These are phyloP conservation scores for Glandiceps talaboti DNA, from an alignment of 53 echinoderm and acorn worm genomes.

Conservation along the genomic window DNA sequence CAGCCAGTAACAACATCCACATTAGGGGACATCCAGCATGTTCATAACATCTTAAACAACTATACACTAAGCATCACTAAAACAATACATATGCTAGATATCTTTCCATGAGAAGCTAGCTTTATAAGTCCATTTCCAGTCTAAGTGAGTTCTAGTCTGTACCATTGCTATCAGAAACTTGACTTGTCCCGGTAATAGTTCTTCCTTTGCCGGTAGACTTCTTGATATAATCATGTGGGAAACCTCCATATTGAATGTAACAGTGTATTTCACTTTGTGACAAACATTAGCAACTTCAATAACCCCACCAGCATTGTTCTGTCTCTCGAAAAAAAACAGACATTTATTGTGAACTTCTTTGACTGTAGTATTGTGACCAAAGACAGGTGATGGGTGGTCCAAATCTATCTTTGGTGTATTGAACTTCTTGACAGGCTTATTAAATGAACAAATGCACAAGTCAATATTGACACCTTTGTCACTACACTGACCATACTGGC, in stretches of 20 bases:
- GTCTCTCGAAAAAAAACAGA: constrained; percentile 22
- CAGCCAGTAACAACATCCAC: too few species aligned
- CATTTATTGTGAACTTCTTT: constrained; percentile 21
- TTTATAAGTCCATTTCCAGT: background rate
- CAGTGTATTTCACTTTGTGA: constrained; percentile 5
- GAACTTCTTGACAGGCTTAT: constrained; percentile 5
- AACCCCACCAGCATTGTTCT: constrained; percentile 16
- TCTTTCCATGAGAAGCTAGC: background rate
- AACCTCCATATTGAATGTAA: constrained; percentile 16
- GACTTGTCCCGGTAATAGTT: constrained; percentile 27
- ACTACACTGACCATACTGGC: constrained; percentile 45
- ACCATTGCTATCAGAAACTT: constrained; percentile 32
- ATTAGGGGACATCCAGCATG: too few species aligned
- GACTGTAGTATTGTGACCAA: background rate
- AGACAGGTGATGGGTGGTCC: constrained; percentile 5
- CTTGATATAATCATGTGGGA: constrained; percentile 18
- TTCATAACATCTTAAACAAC: too few species aligned
- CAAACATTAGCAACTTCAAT: constrained; percentile 29
- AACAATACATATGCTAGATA: too few species aligned
- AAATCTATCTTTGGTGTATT: constrained; percentile 8
- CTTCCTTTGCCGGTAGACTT: constrained; percentile 13
- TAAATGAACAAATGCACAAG: constrained; percentile 52
- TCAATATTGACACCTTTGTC: constrained; percentile 35
- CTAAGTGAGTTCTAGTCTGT: constrained; percentile 7
- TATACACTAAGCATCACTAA: too few species aligned